A percentile compares a stretch with the other conserved stretches of the same genome.
phyloP scores from a whole-genome alignment of 2,797 vertebrate species.

The Mormyrus hasselquistii region DNA sequence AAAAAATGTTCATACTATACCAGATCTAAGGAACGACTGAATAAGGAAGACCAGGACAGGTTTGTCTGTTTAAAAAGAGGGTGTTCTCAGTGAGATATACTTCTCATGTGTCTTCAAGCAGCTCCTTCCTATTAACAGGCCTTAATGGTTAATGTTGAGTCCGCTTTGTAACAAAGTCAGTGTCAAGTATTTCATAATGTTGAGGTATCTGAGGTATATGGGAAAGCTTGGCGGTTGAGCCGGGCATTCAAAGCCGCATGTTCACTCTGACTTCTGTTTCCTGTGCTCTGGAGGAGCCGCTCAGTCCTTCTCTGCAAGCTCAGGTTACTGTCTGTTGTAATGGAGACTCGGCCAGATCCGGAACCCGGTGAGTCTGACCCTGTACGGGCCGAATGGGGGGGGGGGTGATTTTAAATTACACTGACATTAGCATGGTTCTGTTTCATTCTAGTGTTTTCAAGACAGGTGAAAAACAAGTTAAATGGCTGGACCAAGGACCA shows the following conservation, averaged over 20 bases:
- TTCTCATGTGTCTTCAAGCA: background rate
- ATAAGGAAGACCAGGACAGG: slow-evolving; percentile 33
- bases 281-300: background rate
- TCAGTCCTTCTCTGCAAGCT: background rate
- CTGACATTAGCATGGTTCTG: background rate
- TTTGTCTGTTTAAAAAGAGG: slow-evolving; percentile 33
- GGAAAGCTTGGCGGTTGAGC: background rate
- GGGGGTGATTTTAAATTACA: background rate
- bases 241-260: background rate
- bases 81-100: slow-evolving; percentile 17
- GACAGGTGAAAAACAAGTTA: background rate
- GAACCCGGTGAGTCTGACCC: background rate
- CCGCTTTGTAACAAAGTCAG: background rate
- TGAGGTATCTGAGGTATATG: background rate
- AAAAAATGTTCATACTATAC: slow-evolving; percentile 30
- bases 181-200: background rate
- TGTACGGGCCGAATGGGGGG: background rate
- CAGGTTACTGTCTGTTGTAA: background rate
- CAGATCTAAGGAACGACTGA: slow-evolving; percentile 35
- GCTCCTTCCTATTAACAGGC: background rate
- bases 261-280: background rate
- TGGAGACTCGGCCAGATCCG: background rate
- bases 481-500: background rate
- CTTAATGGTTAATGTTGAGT: background rate
- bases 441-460: background rate